Conservation (phyloP, 1,140 invertebrate species). For the Homarus americanus region DNA sequence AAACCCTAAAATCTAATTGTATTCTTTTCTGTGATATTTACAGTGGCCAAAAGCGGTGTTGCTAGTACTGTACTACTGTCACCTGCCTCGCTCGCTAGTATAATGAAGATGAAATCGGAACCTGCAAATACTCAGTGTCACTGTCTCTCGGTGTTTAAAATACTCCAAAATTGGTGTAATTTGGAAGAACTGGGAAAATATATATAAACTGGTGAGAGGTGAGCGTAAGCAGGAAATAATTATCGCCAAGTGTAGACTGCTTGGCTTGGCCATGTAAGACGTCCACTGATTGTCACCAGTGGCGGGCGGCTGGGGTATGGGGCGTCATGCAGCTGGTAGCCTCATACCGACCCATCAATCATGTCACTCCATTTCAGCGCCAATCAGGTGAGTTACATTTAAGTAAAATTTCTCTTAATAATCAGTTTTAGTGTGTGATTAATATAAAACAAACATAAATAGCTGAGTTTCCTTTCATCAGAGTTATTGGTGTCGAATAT, state of each 20-base stretch:
- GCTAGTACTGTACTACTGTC: too few relatives aligned
- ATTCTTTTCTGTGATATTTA: too few relatives aligned
- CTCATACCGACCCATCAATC: background rate
- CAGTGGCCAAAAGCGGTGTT: too few relatives aligned
- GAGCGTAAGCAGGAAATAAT: background rate
- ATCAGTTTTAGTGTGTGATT: background rate
- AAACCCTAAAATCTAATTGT: too few relatives aligned
- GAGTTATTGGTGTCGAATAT: too few relatives aligned
- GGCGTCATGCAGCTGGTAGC: conserved; percentile 48
- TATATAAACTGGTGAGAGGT: background rate
- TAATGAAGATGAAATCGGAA: too few relatives aligned
- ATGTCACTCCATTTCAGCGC: conserved; percentile 62
- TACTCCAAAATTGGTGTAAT: background rate
- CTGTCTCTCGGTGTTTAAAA: background rate
- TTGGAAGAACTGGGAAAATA: background rate
- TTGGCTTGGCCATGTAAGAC: background rate
- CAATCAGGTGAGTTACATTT: conserved; percentile 53
- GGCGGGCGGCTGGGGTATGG: background rate
- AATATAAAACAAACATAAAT: too few relatives aligned
- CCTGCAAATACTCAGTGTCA: background rate
- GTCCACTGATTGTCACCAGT: background rate
- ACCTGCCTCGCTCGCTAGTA: too few relatives aligned
- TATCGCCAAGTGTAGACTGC: background rate
- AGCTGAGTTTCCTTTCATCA: too few relatives aligned
- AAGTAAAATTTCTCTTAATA: background rate